Conservation (phyloP, 2,888 invertebrate species). For the Tachina grossa region DNA sequence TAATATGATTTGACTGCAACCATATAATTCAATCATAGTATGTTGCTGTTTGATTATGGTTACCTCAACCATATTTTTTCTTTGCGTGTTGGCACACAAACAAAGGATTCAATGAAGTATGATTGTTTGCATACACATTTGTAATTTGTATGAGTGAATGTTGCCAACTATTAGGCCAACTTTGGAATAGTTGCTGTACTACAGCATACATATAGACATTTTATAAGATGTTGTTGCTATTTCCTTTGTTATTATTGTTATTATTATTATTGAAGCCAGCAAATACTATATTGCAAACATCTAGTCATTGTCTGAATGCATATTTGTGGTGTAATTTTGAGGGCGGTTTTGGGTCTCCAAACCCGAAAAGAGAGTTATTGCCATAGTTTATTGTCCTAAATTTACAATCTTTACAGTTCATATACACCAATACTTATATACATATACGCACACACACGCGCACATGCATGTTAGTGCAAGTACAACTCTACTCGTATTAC, state of each 20-base stretch:
- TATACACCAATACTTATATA: not conserved
- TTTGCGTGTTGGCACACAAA: not conserved
- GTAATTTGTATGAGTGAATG: not conserved
- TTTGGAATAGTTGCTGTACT: not conserved
- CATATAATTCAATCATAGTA: too few relatives aligned
- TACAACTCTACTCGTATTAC: constrained; percentile 19
- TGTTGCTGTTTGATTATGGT: too few relatives aligned
- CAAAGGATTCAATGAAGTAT: constrained; percentile 36
- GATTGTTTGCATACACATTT: constrained; percentile 21
- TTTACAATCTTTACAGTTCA: constrained; percentile 43
- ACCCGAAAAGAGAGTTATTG: constrained; percentile 69
- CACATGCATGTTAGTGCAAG: not conserved
- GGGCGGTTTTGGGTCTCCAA: constrained; percentile 59
- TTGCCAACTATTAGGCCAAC: constrained; percentile 49
- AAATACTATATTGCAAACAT: constrained; percentile 28
- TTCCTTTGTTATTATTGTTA: constrained; percentile 27
- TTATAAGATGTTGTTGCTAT: constrained; percentile 8
- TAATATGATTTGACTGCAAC: too few relatives aligned
- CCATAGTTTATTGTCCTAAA: constrained; percentile 71
- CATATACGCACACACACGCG: not conserved
- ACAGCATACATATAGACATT: not conserved
- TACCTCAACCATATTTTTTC: too few relatives aligned
- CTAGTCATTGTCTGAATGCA: constrained; percentile 51
- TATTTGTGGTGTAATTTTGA: constrained; percentile 66
- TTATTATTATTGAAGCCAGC: constrained; percentile 49